phyloP scores from a whole-genome alignment of 1,140 invertebrate genomes.

The Drosophila kepulauana region DNA sequence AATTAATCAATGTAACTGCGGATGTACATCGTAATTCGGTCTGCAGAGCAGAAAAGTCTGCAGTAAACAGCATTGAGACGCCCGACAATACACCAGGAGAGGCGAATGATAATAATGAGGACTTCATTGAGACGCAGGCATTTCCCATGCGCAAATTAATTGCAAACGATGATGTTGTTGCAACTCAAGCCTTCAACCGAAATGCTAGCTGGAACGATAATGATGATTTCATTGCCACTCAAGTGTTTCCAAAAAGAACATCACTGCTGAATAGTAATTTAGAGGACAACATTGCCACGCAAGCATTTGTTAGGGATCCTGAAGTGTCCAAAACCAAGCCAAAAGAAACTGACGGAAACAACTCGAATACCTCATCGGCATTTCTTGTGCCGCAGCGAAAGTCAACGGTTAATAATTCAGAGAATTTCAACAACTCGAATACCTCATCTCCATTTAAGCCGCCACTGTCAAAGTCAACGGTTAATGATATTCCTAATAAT shows the following conservation, averaged over 20 bases:
- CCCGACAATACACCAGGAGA: slow-evolving; percentile 39
- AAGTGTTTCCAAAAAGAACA: slow-evolving; percentile 18
- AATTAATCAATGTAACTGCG: slow-evolving; percentile 4
- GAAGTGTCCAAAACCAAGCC: not conserved
- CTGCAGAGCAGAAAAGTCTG: slow-evolving; percentile 5
- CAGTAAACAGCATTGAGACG: slow-evolving; percentile 41
- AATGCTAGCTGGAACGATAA: not conserved
- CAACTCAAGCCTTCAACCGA: slow-evolving; percentile 3
- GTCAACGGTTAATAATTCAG: not conserved
- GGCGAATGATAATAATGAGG: not conserved
- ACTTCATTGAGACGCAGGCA: slow-evolving; percentile 15
- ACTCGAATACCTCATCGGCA: not conserved
- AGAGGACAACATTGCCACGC: not conserved
- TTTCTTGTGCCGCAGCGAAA: not conserved
- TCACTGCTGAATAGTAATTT: not conserved
- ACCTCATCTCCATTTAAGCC: not conserved
- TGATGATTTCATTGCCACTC: slow-evolving; percentile 56
- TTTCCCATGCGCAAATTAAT: not conserved
- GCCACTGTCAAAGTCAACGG: not conserved
- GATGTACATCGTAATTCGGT: not conserved
- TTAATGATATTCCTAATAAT: not conserved
- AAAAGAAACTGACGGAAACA: not conserved
- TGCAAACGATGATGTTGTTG: slow-evolving; percentile 1
- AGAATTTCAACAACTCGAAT: not conserved
- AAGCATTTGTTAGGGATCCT: not conserved